phyloP scores from a whole-genome alignment of 2,888 invertebrate species.

The Drosophila picticornis region DNA sequence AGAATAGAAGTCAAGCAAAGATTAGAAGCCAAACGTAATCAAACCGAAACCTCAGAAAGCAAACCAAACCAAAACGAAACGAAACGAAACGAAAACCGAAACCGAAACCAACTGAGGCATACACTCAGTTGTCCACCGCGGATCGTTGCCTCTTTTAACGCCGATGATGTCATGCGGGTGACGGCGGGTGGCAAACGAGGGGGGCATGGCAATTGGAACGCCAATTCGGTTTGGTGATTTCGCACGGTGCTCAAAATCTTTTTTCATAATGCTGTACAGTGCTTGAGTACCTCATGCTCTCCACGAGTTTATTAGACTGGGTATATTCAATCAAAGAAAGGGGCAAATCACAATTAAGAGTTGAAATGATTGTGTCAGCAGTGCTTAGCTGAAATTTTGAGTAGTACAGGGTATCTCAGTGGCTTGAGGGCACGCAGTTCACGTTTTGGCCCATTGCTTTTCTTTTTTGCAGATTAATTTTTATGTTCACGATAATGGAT shows the following conservation, averaged over 20 bases:
- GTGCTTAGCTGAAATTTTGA: neutral
- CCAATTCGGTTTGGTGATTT: slow-evolving; percentile 57
- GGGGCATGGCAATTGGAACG: slow-evolving; percentile 46
- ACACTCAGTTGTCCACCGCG: slow-evolving; percentile 55
- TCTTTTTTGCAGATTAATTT: slow-evolving; percentile 24
- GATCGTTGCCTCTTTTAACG: slow-evolving; percentile 53
- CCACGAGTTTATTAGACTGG: neutral
- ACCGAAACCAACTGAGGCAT: slow-evolving; percentile 50
- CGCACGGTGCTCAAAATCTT: slow-evolving; percentile 67
- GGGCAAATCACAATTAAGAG: neutral
- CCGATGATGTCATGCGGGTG: slow-evolving; percentile 68
- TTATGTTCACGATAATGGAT: slow-evolving; percentile 10
- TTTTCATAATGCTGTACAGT: slow-evolving; percentile 40
- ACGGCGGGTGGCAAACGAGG: neutral
- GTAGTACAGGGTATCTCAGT: slow-evolving; percentile 8
- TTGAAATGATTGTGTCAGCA: neutral
- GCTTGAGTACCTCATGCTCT: slow-evolving; percentile 16
- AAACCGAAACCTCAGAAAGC: slow-evolving; percentile 53
- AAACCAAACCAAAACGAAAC: slow-evolving; percentile 30
- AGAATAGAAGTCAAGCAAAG: slow-evolving; percentile 29
- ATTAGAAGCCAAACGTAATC: slow-evolving; percentile 49
- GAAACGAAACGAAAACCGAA: slow-evolving; percentile 22
- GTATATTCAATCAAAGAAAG: neutral
- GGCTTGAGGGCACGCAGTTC: neutral
- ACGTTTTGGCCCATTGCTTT: slow-evolving; percentile 37